Evolutionary conservation across 2,113 vertebrate species (phyloP), one percentile per base, ranked within the genome.

Genomic region (Cyanoderma ruficeps): DNA sequence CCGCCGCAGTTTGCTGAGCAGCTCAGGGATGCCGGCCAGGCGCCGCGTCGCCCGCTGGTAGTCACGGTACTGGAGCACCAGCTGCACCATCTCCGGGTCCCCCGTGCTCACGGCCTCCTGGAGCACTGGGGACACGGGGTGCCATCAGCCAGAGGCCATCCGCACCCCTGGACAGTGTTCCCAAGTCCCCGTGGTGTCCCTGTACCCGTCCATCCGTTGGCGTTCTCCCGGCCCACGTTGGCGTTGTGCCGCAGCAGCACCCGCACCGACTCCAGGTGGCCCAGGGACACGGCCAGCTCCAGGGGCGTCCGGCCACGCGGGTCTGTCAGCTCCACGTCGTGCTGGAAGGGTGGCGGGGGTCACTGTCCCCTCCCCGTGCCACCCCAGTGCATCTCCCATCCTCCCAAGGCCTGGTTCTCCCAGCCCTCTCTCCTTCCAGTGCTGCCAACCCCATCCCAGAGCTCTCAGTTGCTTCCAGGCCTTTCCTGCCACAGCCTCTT

Each of bases 31-130:
- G 83, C 99, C 99, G 0, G 99, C 98, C 39, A 99, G 98, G 68
- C 99, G 98, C 96, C 98, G 98, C 0, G 98, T 99, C 3, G 99
- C 99, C 49, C 99, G 98, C 83, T 98, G 99, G 97, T 98, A 99
- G 94, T 99, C 99, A 33, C 99, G 98, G 94, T 99, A 99, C 97
- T 99, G 99, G 60, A 99, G 98, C 53, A 99, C 98, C 96, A 99
- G 97, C 92, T 99, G 99, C 37, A 99, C 99, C 95, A 99, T 98
- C 96, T 99, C 99, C 0, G 99, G 99, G 93, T 99, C 99, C 59
- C 99, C 99, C 0, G 99, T 99, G 98, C 99, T 99, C 76, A 99
- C 99, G 0, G 99, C 99, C 95, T 99, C 99, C 98, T 99, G 99
- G 91, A 99, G 98, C 86, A 99, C 99, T 99, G 92, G 93, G 82